Evolutionary conservation across 1,140 invertebrate genomes (phyloP).

Genomic region (Meloidogyne chitwoodi): DNA sequence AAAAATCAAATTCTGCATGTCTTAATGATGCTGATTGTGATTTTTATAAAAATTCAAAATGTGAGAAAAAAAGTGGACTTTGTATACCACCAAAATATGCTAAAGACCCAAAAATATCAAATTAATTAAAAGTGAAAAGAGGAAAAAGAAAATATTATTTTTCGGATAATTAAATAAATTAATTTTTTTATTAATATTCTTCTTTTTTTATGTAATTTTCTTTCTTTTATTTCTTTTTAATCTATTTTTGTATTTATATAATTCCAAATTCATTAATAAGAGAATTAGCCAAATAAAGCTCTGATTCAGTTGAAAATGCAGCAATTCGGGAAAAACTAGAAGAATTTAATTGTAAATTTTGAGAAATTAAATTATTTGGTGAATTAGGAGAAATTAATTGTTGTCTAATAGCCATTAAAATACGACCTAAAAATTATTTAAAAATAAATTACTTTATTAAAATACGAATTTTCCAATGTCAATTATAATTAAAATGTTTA

Average conservation of each 20-base stretch:
- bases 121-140: no score
- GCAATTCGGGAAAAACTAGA: not conserved
- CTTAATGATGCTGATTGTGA: not conserved
- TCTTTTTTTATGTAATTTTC: no score
- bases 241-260: not conserved
- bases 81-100: not conserved
- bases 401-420: not conserved
- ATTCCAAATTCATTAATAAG: not conserved
- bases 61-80: not conserved
- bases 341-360: not conserved
- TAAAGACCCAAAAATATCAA: not conserved
- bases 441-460: no score
- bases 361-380: not conserved
- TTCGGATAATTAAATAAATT: no score
- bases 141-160: no score
- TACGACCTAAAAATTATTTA: not conserved
- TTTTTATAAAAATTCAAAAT: not conserved
- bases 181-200: no score
- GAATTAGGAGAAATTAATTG: not conserved
- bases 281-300: not conserved
- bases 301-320: not conserved
- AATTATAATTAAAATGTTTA: no score
- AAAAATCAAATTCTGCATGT: not conserved
- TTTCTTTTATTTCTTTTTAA: no score
- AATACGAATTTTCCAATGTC: no score